These are phyloP conservation scores for Cremastinae sp. DNA, from an alignment of 2,888 invertebrate genomes.

Conservation along the genomic window DNA sequence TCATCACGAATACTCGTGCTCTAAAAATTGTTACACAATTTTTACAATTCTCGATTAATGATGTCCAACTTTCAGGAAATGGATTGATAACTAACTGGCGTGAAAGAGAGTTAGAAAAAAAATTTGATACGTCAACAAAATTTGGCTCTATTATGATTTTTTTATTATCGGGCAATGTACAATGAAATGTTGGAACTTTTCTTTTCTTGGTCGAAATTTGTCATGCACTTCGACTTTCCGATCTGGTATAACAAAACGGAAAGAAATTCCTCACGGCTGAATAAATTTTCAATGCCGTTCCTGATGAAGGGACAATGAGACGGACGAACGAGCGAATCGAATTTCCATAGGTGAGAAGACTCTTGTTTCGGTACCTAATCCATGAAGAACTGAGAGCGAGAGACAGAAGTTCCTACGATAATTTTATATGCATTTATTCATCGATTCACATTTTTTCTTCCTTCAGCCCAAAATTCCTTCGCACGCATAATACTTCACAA, in stretches of 20 bases:
- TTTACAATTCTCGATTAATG: too few relatives aligned
- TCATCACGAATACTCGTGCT: too few relatives aligned
- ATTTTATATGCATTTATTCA: constrained; percentile 64
- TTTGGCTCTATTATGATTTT: too few relatives aligned
- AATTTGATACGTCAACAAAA: too few relatives aligned
- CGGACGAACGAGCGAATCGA: constrained; percentile 48
- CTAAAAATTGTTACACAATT: too few relatives aligned
- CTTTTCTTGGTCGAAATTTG: constrained; percentile 7
- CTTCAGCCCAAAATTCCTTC: constrained; percentile 11
- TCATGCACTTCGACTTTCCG: constrained; percentile 23
- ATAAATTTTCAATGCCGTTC: constrained; percentile 55
- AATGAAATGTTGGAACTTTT: constrained; percentile 20
- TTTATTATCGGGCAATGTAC: background rate
- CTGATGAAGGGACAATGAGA: constrained; percentile 72
- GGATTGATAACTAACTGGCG: too few relatives aligned
- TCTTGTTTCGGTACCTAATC: constrained; percentile 15
- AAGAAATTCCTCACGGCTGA: constrained; percentile 26
- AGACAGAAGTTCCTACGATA: constrained; percentile 15
- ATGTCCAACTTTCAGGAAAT: too few relatives aligned
- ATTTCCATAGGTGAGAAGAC: constrained; percentile 23
- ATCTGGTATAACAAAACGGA: constrained; percentile 31
- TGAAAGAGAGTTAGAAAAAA: too few relatives aligned
- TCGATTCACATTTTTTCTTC: constrained; percentile 50
- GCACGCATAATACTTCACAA: constrained; percentile 39
- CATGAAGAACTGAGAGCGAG: constrained; percentile 9